phyloP scores from a whole-genome alignment of 2,113 vertebrate genomes.

The Pipa parva region DNA sequence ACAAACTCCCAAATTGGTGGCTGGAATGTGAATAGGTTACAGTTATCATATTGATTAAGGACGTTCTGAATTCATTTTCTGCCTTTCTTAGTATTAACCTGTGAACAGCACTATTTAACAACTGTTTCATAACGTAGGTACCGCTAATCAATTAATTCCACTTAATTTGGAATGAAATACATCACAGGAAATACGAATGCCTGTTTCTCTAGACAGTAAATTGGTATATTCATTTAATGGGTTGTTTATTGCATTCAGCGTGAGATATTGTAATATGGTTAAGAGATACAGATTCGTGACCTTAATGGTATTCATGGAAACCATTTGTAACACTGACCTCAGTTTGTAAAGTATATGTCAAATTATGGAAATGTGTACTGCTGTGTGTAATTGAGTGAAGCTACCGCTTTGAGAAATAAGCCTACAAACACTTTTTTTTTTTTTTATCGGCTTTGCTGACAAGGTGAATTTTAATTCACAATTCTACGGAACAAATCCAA shows the following conservation, averaged over 20 bases:
- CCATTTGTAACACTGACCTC: conserved; percentile 14
- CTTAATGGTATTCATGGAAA: conserved; percentile 28
- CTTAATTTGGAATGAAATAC: background rate
- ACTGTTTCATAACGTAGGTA: background rate
- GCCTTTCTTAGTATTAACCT: conserved; percentile 22
- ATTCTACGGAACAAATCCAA: background rate
- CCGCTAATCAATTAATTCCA: background rate
- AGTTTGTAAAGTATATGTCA: conserved; percentile 18
- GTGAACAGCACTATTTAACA: background rate
- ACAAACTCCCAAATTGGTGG: no score
- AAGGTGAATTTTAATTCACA: conserved; percentile 8
- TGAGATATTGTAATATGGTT: background rate
- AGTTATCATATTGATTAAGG: conserved; percentile 11
- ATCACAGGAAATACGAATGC: background rate
- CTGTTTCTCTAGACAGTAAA: background rate
- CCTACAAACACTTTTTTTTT: conserved; percentile 5
- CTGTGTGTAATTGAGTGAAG: conserved; percentile 29
- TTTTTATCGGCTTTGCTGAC: conserved; percentile 8
- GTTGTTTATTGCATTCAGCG: background rate
- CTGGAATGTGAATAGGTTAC: no score
- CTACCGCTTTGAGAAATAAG: conserved; percentile 2
- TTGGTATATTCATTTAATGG: background rate
- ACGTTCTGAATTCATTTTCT: conserved; percentile 12
- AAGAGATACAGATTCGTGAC: conserved; percentile 18
- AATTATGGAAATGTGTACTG: conserved; percentile 39